Evolutionary conservation across 2,888 invertebrate species (phyloP), one percentile per base, ranked within the genome.

Genomic region (Folsomia manolachei): DNA sequence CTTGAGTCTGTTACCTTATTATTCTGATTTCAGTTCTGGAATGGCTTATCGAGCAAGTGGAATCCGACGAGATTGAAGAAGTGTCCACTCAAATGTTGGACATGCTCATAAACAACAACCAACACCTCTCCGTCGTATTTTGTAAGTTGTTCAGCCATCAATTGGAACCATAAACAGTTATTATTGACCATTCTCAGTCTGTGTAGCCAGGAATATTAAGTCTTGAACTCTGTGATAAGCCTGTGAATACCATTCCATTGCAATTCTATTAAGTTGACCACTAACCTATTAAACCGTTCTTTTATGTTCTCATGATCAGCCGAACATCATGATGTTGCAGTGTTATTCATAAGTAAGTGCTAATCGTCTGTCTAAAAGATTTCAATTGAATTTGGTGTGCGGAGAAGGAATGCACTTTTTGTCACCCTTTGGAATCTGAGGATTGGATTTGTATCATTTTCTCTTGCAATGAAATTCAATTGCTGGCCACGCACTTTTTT

Each of bases 71-170:
- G 86, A 95, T 95, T 81, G 95, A 95, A 86, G 95, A 95, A 85
- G 92, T 95, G 62, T 95, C 94, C 65, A 94, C 95, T 84, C 94
- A 95, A 85, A 95, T 95, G 93, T 87, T 95, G 81, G 94, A 94
- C 83, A 91, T 90, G 83, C 87, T 95, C 77, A 90, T 95, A 78
- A 92, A 92, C 82, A 93, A 94, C 82, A 93, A 94, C 79, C 93
- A 93, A 84, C 92, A 91, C 79, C 87, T 95, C 81, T 94, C 94
- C 75, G 95, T 95, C 73, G 86, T 95, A 73, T 95, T 95, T 85
- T 95, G 95, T 95, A 88, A 89, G 90, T 85, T 68, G 56, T 27
- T 39, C n/a, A n/a, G n/a, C n/a, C n/a, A n/a, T n/a, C n/a, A n/a
- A n/a, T n/a, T n/a, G n/a, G n/a, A n/a, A n/a, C n/a, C n/a, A n/a